Percentiles rank a stretch among this genome's conserved stretches.
Evolutionary conservation across 2,113 vertebrate genomes (phyloP).

Genomic region (Stictonetta naevosa): DNA sequence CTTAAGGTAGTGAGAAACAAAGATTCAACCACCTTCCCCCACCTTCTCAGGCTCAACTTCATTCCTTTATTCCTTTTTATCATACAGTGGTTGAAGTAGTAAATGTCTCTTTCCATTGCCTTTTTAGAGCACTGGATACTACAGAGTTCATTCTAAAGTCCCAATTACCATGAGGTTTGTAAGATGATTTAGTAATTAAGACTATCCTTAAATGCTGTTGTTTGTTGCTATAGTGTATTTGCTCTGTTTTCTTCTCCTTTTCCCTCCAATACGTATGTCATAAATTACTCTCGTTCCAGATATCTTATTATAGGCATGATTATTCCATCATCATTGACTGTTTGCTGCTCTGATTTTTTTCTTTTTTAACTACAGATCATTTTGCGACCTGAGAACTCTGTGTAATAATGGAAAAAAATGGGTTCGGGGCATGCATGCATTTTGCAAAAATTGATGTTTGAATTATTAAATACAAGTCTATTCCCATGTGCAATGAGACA

Average conservation of each 20-base stretch:
- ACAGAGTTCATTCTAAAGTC: not conserved
- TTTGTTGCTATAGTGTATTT: not conserved
- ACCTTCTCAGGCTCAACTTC: not conserved
- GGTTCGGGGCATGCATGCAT: not conserved
- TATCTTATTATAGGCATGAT: not conserved
- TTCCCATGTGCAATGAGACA: not conserved
- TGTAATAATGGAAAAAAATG: not conserved
- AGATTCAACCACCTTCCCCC: not conserved
- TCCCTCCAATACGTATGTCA: not conserved
- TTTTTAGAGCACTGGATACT: not conserved
- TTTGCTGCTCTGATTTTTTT: not conserved
- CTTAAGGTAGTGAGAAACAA: not conserved
- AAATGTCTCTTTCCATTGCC: not conserved
- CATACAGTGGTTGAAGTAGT: not conserved
- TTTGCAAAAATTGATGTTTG: conserved; percentile 36
- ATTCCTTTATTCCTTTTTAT: not conserved
- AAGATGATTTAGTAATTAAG: not conserved
- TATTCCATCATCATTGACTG: not conserved
- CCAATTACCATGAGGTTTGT: not conserved
- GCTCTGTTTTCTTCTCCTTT: not conserved
- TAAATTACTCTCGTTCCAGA: not conserved
- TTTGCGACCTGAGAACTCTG: conserved; percentile 6
- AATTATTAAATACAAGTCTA: conserved; percentile 47
- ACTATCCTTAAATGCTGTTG: not conserved
- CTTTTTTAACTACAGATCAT: not conserved